Evolutionary conservation across 2,888 invertebrate species (phyloP).

Genomic region (Acanthacorydalis orientalis): DNA sequence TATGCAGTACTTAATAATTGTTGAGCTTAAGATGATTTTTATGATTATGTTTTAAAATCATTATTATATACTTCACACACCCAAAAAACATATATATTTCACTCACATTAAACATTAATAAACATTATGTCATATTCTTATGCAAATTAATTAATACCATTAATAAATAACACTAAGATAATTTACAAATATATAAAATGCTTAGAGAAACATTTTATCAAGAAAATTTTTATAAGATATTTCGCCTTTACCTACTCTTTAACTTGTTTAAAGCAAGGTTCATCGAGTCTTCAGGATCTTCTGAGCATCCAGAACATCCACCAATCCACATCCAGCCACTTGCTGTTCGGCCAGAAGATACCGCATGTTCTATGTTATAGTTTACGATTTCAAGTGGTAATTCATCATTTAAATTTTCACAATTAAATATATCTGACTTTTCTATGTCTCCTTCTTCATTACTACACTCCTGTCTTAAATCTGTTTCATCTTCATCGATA

Average conservation of each 20-base stretch:
- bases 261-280: constrained; percentile 57
- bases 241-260: constrained; percentile 49
- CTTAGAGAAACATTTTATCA: not conserved
- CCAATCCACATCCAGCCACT: constrained; percentile 77
- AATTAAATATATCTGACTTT: constrained; percentile 10
- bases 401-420: constrained; percentile 17
- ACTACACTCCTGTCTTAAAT: not conserved
- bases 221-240: not conserved
- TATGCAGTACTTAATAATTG: too few relatives aligned
- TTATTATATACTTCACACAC: too few relatives aligned
- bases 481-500: constrained; percentile 14
- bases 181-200: too few relatives aligned
- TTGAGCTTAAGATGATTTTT: too few relatives aligned
- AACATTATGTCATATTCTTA: too few relatives aligned
- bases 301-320: constrained; percentile 55
- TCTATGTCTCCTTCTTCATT: constrained; percentile 15
- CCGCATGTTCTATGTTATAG: not conserved
- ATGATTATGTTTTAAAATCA: too few relatives aligned
- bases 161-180: too few relatives aligned
- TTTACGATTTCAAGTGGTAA: constrained; percentile 1
- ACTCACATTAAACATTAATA: too few relatives aligned
- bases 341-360: constrained; percentile 22
- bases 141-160: too few relatives aligned
- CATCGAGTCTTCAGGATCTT: constrained; percentile 46
- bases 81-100: too few relatives aligned